Percentiles rank a stretch among this genome's conserved stretches.
These are phyloP conservation scores for Epizoanthus rinbou DNA, from an alignment of 92 coral and sea anemone genomes.

Conservation along the genomic window DNA sequence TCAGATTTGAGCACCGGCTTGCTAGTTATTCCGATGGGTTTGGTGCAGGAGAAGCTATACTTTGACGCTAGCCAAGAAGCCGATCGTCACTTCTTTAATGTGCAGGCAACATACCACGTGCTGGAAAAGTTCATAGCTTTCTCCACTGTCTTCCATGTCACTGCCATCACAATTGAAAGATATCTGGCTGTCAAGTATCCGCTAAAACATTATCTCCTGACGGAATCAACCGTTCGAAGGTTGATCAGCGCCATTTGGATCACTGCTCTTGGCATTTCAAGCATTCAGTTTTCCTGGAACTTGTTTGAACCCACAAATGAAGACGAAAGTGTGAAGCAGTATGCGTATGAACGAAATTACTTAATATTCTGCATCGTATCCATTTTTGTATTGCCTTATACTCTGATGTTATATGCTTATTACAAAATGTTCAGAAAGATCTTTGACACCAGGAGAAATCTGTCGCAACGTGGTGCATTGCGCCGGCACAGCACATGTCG, in stretches of 20 bases:
- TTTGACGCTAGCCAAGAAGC: too few relatives aligned
- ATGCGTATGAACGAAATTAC: too few relatives aligned
- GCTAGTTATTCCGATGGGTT: neutral
- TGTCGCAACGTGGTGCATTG: neutral
- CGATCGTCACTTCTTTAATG: neutral
- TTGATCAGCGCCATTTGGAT: constrained; percentile 61
- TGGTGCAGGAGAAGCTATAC: neutral
- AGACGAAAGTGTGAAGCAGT: constrained; percentile 34
- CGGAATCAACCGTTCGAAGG: constrained; percentile 38
- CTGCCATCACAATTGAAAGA: constrained; percentile 65
- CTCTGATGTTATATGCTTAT: constrained; percentile 58
- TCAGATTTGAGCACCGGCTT: neutral
- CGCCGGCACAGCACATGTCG: neutral
- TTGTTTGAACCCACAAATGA: neutral
- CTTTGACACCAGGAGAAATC: neutral
- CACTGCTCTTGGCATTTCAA: constrained; percentile 40
- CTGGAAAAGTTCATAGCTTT: constrained; percentile 42
- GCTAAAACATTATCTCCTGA: constrained; percentile 57
- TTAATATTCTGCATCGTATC: constrained; percentile 50
- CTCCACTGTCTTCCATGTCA: constrained; percentile 65
- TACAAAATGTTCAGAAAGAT: constrained; percentile 51
- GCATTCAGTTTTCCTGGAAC: constrained; percentile 56
- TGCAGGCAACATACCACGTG: neutral
- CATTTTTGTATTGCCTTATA: constrained; percentile 66
- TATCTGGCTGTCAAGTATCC: constrained; percentile 70